Evolutionary conservation across 2,797 vertebrate genomes (phyloP).

Genomic region (Gymnothorax javanicus): DNA sequence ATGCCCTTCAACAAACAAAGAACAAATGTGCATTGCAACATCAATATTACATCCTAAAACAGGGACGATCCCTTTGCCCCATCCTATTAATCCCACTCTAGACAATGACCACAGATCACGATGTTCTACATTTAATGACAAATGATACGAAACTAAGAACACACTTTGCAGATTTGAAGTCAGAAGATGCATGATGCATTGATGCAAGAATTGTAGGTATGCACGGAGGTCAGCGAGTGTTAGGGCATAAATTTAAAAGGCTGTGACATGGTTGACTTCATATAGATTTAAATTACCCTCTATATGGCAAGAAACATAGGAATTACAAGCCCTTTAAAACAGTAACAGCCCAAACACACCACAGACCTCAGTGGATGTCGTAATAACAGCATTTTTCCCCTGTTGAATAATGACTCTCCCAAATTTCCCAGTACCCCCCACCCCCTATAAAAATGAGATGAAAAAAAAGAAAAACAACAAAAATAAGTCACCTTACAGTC

Average conservation of each 20-base stretch:
- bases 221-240: too few relatives aligned
- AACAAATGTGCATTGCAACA: background rate
- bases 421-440: background rate
- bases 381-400: too few relatives aligned
- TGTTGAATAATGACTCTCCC: too few relatives aligned
- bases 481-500: slow-evolving; percentile 41
- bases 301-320: too few relatives aligned
- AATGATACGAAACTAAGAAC: background rate
- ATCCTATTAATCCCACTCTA: background rate
- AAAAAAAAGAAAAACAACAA: background rate
- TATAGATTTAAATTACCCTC: too few relatives aligned
- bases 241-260: too few relatives aligned
- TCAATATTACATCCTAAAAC: background rate
- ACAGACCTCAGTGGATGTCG: too few relatives aligned
- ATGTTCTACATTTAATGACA: background rate
- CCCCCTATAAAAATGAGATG: background rate
- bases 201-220: too few relatives aligned
- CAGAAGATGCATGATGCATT: background rate
- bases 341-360: too few relatives aligned
- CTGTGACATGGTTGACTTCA: too few relatives aligned
- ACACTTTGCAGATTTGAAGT: background rate
- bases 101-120: background rate
- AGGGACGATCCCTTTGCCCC: background rate
- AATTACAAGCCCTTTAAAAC: too few relatives aligned
- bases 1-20: slow-evolving; percentile 76